Base-by-base conservation (phyloP, 92 coral and sea anemone genomes). In the Isaurus tuberculatus region DNA sequence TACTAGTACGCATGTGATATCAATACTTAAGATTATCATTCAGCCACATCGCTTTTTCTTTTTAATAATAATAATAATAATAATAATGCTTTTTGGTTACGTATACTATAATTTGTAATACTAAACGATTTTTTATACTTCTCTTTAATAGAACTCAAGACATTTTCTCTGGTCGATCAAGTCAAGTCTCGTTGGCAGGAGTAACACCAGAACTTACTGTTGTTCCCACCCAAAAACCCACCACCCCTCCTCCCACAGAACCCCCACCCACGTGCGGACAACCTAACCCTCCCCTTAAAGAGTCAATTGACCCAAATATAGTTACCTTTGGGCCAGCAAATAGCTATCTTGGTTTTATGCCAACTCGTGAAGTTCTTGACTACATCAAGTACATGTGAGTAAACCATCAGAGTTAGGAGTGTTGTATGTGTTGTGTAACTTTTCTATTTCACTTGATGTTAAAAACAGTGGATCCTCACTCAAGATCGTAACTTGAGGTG, bases 111-210 rank as follows among this genome's bases (percentile, higher is more conserved):
- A 40, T 40, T 0, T 9, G 11, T 40, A 0, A 40, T 40, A 2
- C 46, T 40, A 2, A 40, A 40, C 11, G 46, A 40, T 4, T 0
- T 7, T 1, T 7, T 13, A 40, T 7, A 7, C 46, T 4, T 65
- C 84, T 75, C 78, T 66, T 29, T 61, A 32, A 40, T 27, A 91
- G 84, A 28, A 58, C 26, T 73, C 74, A 51, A 49, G 65, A 88
- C 65, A 84, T 94, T 36, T 94, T 94, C 90, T 94, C 97, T 5
- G 98, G 97, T 28, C 86, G 86, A 33, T 87, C 97, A 48, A 84
- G 64, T 23, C 84, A 78, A 73, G 99, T 97, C 73, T 97, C 99
- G 3, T 82, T 91, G 67, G 96, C 99, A 5, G 99, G 99, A n/a
- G 94, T 95, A 33, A 71, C 95, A 27, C 97, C 97, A 42, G 88